A percentile compares a stretch with the other conserved stretches of the same genome.
These are phyloP conservation scores for Eumeta japonica DNA, from an alignment of 1,140 invertebrate species.

Conservation along the genomic window DNA sequence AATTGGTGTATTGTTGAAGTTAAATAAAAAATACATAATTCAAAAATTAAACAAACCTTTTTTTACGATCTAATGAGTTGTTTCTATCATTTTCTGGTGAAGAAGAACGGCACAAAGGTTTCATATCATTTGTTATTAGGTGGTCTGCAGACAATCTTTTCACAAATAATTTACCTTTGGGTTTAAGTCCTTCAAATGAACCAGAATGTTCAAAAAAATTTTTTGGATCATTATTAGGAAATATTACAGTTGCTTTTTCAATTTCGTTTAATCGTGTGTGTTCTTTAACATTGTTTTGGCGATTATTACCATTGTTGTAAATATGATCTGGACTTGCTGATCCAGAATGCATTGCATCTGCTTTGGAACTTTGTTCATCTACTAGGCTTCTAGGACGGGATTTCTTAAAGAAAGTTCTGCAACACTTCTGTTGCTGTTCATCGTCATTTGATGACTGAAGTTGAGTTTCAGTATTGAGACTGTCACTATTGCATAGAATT, in stretches of 20 bases:
- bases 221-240: slow-evolving; percentile 39
- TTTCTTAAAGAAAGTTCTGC: slow-evolving; percentile 42
- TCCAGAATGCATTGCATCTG: slow-evolving; percentile 26
- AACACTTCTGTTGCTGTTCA: slow-evolving; percentile 39
- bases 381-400: slow-evolving; percentile 44
- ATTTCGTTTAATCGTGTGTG: slow-evolving; percentile 45
- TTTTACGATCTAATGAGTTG: slow-evolving; percentile 46
- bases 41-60: slow-evolving; percentile 26
- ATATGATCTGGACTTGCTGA: slow-evolving; percentile 36
- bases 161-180: slow-evolving; percentile 48
- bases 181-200: slow-evolving; percentile 47
- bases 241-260: slow-evolving; percentile 39
- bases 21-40: background rate
- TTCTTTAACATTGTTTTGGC: slow-evolving; percentile 20
- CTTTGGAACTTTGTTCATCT: slow-evolving; percentile 30
- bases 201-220: slow-evolving; percentile 47
- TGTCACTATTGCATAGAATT: slow-evolving; percentile 19
- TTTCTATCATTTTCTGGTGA: slow-evolving; percentile 50
- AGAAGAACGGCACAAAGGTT: slow-evolving; percentile 38
- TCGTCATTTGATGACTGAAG: slow-evolving; percentile 26
- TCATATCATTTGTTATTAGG: slow-evolving; percentile 43
- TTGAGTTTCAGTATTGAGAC: slow-evolving; percentile 13
- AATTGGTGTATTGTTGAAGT: too few relatives aligned
- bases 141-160: slow-evolving; percentile 50
- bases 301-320: slow-evolving; percentile 32